Percentiles rank a stretch among this genome's conserved stretches.
phyloP scores from a whole-genome alignment of 2,797 vertebrate species.

The Stomatorhinus walkeri region DNA sequence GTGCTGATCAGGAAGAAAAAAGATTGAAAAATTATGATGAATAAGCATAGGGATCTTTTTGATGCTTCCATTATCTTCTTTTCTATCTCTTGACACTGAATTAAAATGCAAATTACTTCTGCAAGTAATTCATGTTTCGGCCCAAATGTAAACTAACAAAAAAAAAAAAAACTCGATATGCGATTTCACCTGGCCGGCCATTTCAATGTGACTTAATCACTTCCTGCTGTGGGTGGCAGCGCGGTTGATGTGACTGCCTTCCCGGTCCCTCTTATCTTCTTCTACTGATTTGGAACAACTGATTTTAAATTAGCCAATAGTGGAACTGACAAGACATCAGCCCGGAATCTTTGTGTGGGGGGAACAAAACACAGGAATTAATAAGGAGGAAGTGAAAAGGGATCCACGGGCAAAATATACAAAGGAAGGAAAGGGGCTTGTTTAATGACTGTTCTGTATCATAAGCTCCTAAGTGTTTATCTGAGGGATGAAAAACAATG shows the following conservation, averaged over 20 bases:
- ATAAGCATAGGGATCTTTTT: not conserved
- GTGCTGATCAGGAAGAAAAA: not conserved
- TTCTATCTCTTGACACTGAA: not conserved
- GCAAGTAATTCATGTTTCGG: conserved; percentile 6
- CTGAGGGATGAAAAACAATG: not conserved
- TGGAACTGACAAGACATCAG: not conserved
- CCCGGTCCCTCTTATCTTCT: conserved; percentile 14
- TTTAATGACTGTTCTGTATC: not conserved
- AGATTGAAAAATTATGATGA: not conserved
- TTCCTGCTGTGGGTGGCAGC: not conserved
- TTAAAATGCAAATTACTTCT: not conserved
- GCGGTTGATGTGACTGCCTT: not conserved
- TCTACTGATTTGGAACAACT: not conserved
- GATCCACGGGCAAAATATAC: not conserved
- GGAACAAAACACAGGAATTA: not conserved
- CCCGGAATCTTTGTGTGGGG: not conserved
- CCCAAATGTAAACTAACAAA: conserved; percentile 6
- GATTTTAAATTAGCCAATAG: conserved; percentile 18
- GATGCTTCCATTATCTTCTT: not conserved
- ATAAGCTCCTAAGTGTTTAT: not conserved
- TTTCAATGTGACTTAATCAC: conserved; percentile 15
- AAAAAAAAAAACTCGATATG: not conserved
- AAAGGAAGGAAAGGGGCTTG: not conserved
- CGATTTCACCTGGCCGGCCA: not conserved
- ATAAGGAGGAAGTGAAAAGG: not conserved